Base-by-base conservation (phyloP, 2,888 invertebrate genomes). In the Pristionchus japonicus region DNA sequence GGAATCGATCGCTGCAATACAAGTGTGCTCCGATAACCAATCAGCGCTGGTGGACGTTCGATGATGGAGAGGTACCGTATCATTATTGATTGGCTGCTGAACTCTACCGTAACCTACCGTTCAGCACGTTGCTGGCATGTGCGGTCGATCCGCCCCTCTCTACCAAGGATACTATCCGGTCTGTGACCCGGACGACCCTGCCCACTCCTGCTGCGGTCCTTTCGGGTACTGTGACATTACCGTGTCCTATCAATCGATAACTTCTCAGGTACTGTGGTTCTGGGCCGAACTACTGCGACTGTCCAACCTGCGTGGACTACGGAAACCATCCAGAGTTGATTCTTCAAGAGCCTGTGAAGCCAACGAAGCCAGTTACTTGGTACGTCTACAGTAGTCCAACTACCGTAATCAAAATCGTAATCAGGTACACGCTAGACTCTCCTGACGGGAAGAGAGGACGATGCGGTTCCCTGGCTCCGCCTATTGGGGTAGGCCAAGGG, bases 111-210 rank as follows among this genome's bases (percentile, higher is more conserved):
- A 47, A n/a, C 17, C 37, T 57, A 13, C 4, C 84, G 17, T 37
- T 20, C 89, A 92, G 90, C 91, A 92, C 15, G n/a, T 93, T 31
- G 93, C 93, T 1, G 93, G 93, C 37, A 92, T 93, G 92, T 94
- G 94, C 86, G 94, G 94, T 11, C 89, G 91, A 40, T 92, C 92
- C 2, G 94, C 94, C 1, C 94, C 94, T 6, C 90, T 94, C 57
- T 91, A 91, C 87, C 92, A 94, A 43, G 94, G 94, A 3, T 93
- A 89, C 84, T 94, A 94, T 89, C 93, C 94, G 1, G 93, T 94
- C 23, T 94, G 94, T 87, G 94, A 94, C 89, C 94, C 94, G 3
- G 93, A 93, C 85, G 94, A 94, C 89, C 93, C 93, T 3, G 94
- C 93, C 13, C 93, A 93, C 87, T 90, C 93, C 64, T 94, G 94